Evolutionary conservation across 2,888 invertebrate genomes (phyloP).

Genomic region (Leptinotarsa juncta): DNA sequence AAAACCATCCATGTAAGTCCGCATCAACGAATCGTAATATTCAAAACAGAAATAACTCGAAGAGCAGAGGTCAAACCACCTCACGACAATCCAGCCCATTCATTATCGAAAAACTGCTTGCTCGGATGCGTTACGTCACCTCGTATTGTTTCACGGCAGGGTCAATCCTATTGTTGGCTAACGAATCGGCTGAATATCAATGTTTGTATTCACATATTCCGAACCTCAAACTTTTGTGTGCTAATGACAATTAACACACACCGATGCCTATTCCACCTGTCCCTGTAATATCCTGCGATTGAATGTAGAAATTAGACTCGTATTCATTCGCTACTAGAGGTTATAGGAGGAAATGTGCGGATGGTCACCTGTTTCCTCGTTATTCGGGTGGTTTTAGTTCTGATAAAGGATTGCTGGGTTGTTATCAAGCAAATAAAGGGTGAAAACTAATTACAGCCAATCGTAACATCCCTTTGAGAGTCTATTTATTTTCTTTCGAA

Average conservation of each 20-base stretch:
- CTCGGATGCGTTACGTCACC: conserved; percentile 24
- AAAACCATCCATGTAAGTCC: neutral
- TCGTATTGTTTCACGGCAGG: conserved; percentile 32
- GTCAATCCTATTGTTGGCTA: conserved; percentile 33
- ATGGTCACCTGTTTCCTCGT: conserved; percentile 13
- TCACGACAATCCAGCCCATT: conserved; percentile 7
- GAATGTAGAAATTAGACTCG: conserved; percentile 23
- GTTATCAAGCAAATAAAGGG: neutral
- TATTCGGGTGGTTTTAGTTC: neutral
- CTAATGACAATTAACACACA: conserved; percentile 33
- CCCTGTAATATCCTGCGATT: conserved; percentile 34
- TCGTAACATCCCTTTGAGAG: neutral
- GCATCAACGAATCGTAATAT: neutral
- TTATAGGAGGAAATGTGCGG: too few species aligned
- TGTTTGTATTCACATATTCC: conserved; percentile 36
- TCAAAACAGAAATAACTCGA: conserved; percentile 11
- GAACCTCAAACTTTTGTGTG: conserved; percentile 34
- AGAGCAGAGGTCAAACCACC: conserved; percentile 17
- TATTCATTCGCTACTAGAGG: neutral
- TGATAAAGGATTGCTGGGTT: neutral
- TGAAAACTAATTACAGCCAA: neutral
- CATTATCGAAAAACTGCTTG: conserved; percentile 14
- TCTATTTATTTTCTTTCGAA: too few species aligned
- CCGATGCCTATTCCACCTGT: conserved; percentile 36
- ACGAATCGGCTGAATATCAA: conserved; percentile 37